Evolutionary conservation across 2,888 invertebrate genomes (phyloP).

Genomic region (Argynnis bischoffii): DNA sequence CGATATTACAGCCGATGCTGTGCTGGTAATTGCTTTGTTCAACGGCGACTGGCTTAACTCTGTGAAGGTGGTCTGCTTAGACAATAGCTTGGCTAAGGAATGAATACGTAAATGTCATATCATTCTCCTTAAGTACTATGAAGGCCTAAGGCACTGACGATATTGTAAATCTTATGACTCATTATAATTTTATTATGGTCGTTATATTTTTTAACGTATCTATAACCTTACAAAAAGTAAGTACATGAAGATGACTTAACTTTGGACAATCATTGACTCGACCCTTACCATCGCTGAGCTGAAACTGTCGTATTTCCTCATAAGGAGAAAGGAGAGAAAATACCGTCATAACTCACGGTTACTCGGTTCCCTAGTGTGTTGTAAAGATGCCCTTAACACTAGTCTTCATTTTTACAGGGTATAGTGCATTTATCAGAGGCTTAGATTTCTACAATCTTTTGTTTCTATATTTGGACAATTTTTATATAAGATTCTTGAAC

Average conservation of each 20-base stretch:
- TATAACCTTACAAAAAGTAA: too few species aligned
- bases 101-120: background rate
- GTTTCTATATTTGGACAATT: background rate
- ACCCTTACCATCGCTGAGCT: slow-evolving; percentile 60
- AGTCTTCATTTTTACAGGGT: slow-evolving; percentile 76
- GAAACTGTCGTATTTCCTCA: slow-evolving; percentile 81
- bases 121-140: background rate
- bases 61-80: slow-evolving; percentile 7
- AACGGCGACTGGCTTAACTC: slow-evolving; percentile 39
- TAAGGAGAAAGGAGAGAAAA: slow-evolving; percentile 78
- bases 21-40: slow-evolving; percentile 56
- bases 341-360: slow-evolving; percentile 78
- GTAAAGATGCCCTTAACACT: slow-evolving; percentile 81
- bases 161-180: too few species aligned
- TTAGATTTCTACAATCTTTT: slow-evolving; percentile 48
- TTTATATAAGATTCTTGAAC: background rate
- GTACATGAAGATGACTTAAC: slow-evolving; percentile 47
- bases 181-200: too few species aligned
- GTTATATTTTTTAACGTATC: too few species aligned
- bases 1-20: slow-evolving; percentile 58
- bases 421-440: slow-evolving; percentile 59
- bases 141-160: background rate
- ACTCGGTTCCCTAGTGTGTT: slow-evolving; percentile 75
- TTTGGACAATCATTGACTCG: slow-evolving; percentile 70
- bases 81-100: background rate